Conservation (phyloP, 2,888 invertebrate genomes). For the Polymixis flavicincta region DNA sequence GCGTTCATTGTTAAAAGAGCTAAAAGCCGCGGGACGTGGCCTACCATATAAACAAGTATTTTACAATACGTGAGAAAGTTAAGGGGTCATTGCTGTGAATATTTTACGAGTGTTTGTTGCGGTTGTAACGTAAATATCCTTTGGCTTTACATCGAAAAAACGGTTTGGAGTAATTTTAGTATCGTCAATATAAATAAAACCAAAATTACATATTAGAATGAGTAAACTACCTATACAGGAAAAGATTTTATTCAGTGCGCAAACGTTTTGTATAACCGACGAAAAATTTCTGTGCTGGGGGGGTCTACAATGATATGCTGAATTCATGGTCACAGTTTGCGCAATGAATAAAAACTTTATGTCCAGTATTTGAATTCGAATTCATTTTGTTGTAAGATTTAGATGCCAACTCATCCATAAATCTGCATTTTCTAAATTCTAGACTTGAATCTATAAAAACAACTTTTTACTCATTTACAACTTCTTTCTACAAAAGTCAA, state of each 20-base stretch:
- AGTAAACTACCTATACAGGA: no score
- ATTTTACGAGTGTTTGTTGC: slow-evolving; percentile 75
- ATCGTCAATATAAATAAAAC: neutral
- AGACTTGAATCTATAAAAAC: neutral
- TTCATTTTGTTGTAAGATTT: neutral
- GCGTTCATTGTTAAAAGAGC: slow-evolving; percentile 68
- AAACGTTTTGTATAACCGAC: no score
- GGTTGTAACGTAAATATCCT: slow-evolving; percentile 53
- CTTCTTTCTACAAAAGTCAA: slow-evolving; percentile 1
- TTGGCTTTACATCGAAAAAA: slow-evolving; percentile 44
- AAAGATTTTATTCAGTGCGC: no score
- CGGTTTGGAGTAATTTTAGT: slow-evolving; percentile 28
- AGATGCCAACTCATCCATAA: neutral
- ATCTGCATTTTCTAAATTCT: slow-evolving; percentile 12
- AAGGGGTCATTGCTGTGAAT: slow-evolving; percentile 72
- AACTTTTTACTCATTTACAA: neutral
- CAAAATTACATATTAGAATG: neutral
- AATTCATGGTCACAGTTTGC: no score
- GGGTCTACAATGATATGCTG: no score
- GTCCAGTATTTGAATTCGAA: neutral
- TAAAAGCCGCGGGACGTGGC: slow-evolving; percentile 70
- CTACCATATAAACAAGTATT: slow-evolving; percentile 65
- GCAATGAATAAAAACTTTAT: no score
- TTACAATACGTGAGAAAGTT: slow-evolving; percentile 73
- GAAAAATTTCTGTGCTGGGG: no score